Percentiles rank a stretch among this genome's conserved stretches.
phyloP scores from a whole-genome alignment of 2,888 invertebrate genomes.

The Ceraclea dissimilis region DNA sequence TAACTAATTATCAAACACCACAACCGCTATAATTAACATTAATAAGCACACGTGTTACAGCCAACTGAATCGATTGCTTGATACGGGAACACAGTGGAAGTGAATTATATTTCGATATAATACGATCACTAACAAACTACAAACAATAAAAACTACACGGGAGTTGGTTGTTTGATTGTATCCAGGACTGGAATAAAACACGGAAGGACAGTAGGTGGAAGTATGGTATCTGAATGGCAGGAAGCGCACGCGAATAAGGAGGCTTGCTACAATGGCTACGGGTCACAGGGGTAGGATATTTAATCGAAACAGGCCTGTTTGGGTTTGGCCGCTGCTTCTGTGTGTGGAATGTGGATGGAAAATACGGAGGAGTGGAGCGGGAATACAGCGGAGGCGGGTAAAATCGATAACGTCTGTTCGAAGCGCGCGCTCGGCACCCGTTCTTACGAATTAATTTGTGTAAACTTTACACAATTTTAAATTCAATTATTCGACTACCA shows the following conservation, averaged over 20 bases:
- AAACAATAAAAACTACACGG: too few relatives aligned
- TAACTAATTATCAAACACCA: too few relatives aligned
- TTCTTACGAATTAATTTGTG: not conserved
- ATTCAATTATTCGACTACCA: too few relatives aligned
- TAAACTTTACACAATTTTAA: not conserved
- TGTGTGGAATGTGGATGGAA: slow-evolving; percentile 37
- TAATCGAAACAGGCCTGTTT: slow-evolving; percentile 10
- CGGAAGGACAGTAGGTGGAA: too few relatives aligned
- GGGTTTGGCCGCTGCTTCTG: slow-evolving; percentile 27
- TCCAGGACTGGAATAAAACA: too few relatives aligned
- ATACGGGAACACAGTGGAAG: not conserved
- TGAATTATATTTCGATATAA: too few relatives aligned
- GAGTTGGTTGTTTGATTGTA: too few relatives aligned
- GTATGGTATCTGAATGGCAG: too few relatives aligned
- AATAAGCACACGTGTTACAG: not conserved
- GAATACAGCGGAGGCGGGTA: slow-evolving; percentile 36
- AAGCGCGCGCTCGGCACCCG: slow-evolving; percentile 24
- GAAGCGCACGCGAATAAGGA: too few relatives aligned
- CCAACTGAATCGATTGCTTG: not conserved
- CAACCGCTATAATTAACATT: too few relatives aligned
- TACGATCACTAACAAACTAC: too few relatives aligned
- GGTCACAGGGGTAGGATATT: slow-evolving; percentile 2
- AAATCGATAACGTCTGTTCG: slow-evolving; percentile 19
- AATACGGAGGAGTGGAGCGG: slow-evolving; percentile 32
- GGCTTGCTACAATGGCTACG: slow-evolving; percentile 4